phyloP scores from a whole-genome alignment of 2,113 vertebrate genomes.

The Xiphophorus couchianus region DNA sequence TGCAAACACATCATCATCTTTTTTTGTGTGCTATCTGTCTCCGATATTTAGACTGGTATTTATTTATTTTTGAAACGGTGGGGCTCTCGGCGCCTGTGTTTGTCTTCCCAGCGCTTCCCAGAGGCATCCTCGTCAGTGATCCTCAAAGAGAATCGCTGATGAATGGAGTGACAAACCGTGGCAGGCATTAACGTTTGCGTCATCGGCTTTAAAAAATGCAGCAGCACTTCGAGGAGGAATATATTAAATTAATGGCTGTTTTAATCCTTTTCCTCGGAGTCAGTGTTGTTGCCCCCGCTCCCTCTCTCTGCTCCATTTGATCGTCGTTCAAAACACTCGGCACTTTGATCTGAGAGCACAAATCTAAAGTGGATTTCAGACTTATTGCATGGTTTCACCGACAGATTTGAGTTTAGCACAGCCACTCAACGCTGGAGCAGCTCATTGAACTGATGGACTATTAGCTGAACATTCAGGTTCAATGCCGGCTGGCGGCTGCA shows the following conservation, averaged over 20 bases:
- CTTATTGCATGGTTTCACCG: conserved; percentile 59
- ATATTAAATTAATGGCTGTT: conserved; percentile 75
- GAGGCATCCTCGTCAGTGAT: conserved; percentile 64
- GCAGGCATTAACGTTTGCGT: conserved; percentile 64
- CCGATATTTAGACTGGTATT: background rate
- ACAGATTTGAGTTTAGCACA: conserved; percentile 46
- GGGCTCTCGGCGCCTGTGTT: conserved; percentile 32
- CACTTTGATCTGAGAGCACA: conserved; percentile 69
- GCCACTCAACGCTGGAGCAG: conserved; percentile 19
- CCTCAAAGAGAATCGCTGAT: conserved; percentile 80
- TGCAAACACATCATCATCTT: conserved; percentile 16
- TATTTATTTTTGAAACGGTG: background rate
- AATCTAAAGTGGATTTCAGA: conserved; percentile 68
- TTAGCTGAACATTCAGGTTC: conserved; percentile 34
- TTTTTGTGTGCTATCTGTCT: conserved; percentile 12
- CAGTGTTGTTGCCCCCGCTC: conserved; percentile 64
- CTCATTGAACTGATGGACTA: conserved; percentile 42
- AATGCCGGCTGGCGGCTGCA: conserved; percentile 32
- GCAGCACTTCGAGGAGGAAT: conserved; percentile 59
- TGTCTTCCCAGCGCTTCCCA: conserved; percentile 63
- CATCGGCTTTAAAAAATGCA: conserved; percentile 67
- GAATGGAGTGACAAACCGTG: conserved; percentile 68
- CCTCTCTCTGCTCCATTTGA: conserved; percentile 64
- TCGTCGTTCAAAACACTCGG: conserved; percentile 62
- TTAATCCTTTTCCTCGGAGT: conserved; percentile 63